Evolutionary conservation across 2,888 invertebrate genomes (phyloP).

Genomic region (Cryptocheilus praepositus): DNA sequence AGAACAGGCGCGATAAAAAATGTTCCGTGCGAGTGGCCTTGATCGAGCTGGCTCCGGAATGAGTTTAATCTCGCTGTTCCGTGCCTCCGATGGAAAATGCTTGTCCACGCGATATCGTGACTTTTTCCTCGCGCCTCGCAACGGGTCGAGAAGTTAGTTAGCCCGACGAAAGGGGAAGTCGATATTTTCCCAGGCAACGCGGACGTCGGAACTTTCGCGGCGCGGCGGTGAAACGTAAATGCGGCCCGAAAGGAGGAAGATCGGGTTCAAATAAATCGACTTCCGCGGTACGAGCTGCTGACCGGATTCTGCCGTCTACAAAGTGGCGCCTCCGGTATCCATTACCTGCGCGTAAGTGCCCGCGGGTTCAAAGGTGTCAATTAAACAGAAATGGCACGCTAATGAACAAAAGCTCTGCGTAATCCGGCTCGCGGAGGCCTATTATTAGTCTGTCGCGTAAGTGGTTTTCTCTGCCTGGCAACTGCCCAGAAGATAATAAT

Average conservation of each 20-base stretch:
- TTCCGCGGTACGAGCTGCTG: conserved; percentile 3
- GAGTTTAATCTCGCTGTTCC: background rate
- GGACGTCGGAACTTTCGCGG: no score
- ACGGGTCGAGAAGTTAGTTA: no score
- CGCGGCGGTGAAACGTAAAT: no score
- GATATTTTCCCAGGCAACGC: no score
- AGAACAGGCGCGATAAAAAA: conserved; percentile 6
- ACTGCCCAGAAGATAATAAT: conserved; percentile 64
- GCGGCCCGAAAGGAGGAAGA: conserved; percentile 7
- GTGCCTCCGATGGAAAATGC: background rate
- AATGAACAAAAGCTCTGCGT: conserved; percentile 68
- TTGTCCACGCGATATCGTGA: background rate
- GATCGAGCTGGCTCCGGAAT: background rate
- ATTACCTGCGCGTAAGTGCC: conserved; percentile 54
- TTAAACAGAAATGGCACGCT: conserved; percentile 67
- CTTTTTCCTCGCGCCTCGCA: no score
- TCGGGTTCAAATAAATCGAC: conserved; percentile 14
- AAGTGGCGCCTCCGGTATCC: conserved; percentile 51
- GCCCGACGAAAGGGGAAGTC: conserved; percentile 31
- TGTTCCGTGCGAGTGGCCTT: background rate
- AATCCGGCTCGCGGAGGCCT: conserved; percentile 57
- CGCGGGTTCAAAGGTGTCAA: conserved; percentile 63
- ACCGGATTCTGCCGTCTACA: conserved; percentile 22
- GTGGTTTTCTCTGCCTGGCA: conserved; percentile 63
- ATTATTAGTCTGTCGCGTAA: conserved; percentile 61